Conservation (phyloP, 2,888 invertebrate genomes). For the Drosophila stalkeri region DNA sequence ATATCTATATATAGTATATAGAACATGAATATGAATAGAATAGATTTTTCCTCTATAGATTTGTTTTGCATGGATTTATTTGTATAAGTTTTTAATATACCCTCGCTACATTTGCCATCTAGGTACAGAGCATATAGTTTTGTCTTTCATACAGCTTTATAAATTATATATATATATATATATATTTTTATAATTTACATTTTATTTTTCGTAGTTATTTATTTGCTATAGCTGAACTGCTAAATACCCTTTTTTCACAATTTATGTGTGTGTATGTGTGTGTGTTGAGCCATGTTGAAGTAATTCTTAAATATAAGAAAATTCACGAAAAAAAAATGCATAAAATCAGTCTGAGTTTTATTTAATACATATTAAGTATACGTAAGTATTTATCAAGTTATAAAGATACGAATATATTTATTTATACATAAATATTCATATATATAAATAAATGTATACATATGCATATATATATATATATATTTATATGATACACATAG, state of each 20-base stretch:
- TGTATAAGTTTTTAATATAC: not conserved
- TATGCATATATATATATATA: conserved; percentile 20
- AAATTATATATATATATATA: too few species aligned
- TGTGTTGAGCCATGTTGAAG: conserved; percentile 47
- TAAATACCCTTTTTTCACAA: conserved; percentile 1
- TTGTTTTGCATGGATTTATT: not conserved
- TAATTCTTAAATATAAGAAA: conserved; percentile 41
- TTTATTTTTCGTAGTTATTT: not conserved
- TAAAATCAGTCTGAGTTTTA: conserved; percentile 77
- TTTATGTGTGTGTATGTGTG: conserved; percentile 14
- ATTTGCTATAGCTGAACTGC: not conserved
- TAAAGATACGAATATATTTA: conserved; percentile 10
- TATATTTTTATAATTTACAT: not conserved
- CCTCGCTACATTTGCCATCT: not conserved
- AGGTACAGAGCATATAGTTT: not conserved
- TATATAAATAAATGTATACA: conserved; percentile 15
- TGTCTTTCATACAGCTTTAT: not conserved
- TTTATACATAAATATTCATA: conserved; percentile 3
- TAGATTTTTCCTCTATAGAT: not conserved
- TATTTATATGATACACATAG: conserved; percentile 37
- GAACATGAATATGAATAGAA: not conserved
- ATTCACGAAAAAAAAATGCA: conserved; percentile 67
- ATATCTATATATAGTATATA: not conserved
- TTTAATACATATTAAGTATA: conserved; percentile 52
- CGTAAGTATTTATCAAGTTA: conserved; percentile 17